phyloP scores from a whole-genome alignment of 2,113 vertebrate genomes.

The Clarias macrocephalus region DNA sequence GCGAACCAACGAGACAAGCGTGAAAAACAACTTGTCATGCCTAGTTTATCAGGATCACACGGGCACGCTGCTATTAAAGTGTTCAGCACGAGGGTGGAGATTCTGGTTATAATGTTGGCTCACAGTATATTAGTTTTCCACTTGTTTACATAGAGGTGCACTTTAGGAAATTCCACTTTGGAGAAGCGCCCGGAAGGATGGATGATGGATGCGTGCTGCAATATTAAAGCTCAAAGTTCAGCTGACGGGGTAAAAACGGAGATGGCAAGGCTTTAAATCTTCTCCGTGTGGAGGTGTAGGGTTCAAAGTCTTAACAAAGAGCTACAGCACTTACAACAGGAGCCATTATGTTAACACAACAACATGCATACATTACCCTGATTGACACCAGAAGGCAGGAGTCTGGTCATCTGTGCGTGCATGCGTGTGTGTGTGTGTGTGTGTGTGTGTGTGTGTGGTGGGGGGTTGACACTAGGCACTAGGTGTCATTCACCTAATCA shows the following conservation, averaged over 20 bases:
- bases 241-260: slow-evolving; percentile 41
- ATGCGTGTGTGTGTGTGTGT: slow-evolving; percentile 3
- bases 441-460: background rate
- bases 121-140: slow-evolving; percentile 38
- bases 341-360: slow-evolving; percentile 47
- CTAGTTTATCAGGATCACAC: background rate
- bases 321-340: slow-evolving; percentile 37
- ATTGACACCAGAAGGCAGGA: slow-evolving; percentile 44
- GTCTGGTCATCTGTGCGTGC: slow-evolving; percentile 39
- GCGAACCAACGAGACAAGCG: background rate
- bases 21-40: background rate
- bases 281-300: slow-evolving; percentile 29
- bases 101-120: slow-evolving; percentile 10
- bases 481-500: slow-evolving; percentile 50
- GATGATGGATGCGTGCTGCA: slow-evolving; percentile 33
- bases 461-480: slow-evolving; percentile 13
- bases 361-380: slow-evolving; percentile 47
- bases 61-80: background rate
- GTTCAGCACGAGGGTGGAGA: background rate
- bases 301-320: slow-evolving; percentile 31
- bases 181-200: background rate
- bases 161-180: slow-evolving; percentile 36
- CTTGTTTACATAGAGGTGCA: slow-evolving; percentile 47
- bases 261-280: slow-evolving; percentile 15
- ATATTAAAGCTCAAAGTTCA: slow-evolving; percentile 44